Evolutionary conservation across 53 echinoderm and acorn worm species (phyloP).

Genomic region (Henricia sp.): DNA sequence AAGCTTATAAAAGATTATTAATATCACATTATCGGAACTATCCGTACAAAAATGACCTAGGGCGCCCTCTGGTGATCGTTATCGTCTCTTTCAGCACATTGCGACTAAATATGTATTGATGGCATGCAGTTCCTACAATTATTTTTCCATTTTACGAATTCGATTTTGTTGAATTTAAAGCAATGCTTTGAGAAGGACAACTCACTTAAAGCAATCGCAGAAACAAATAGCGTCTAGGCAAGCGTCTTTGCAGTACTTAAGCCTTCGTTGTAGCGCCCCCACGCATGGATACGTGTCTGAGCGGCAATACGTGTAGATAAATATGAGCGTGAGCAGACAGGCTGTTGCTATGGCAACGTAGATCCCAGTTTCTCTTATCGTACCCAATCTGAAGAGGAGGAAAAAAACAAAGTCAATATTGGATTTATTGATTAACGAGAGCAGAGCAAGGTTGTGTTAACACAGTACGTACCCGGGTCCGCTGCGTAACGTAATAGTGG

Average conservation of each 20-base stretch:
- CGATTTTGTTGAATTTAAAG: too few species aligned
- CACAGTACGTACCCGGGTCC: neutral
- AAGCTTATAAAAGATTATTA: neutral
- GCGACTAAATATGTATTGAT: too few species aligned
- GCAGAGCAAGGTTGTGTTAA: neutral
- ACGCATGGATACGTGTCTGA: constrained; percentile 83
- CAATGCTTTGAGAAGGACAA: too few species aligned
- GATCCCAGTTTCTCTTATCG: constrained; percentile 64
- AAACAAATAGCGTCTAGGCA: constrained; percentile 76
- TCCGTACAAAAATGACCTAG: neutral
- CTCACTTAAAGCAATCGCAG: constrained; percentile 88
- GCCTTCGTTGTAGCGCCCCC: constrained; percentile 39
- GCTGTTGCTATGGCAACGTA: constrained; percentile 72
- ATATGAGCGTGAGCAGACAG: constrained; percentile 63
- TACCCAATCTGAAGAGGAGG: constrained; percentile 63
- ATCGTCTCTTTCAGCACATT: too few species aligned
- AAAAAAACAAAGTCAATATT: neutral
- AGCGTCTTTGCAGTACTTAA: constrained; percentile 53
- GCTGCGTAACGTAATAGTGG: neutral
- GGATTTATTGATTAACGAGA: neutral
- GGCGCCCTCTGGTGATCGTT: constrained; percentile 11
- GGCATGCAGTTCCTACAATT: too few species aligned
- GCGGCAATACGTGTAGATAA: constrained; percentile 86
- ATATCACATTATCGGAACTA: neutral
- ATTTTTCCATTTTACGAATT: too few species aligned